phyloP scores from a whole-genome alignment of 2,113 vertebrate species.

The Barbus barbus region DNA sequence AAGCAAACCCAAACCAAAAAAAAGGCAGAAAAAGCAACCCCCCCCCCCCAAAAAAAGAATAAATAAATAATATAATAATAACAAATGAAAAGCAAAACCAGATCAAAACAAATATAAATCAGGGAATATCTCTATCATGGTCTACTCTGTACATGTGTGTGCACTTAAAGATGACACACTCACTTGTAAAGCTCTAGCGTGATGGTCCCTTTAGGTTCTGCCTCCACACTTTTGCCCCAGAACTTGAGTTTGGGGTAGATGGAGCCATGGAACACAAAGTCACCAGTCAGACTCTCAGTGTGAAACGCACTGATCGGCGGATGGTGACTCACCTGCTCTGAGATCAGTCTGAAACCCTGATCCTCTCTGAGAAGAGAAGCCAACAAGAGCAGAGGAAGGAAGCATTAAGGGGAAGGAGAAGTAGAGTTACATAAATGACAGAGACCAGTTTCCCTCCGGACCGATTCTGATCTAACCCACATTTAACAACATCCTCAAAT shows the following conservation, averaged over 20 bases:
- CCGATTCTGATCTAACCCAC: background rate
- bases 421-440: slow-evolving; percentile 10
- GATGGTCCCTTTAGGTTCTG: slow-evolving; percentile 87
- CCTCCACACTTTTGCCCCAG: slow-evolving; percentile 92
- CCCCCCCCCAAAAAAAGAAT: too few species aligned
- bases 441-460: background rate
- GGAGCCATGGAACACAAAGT: slow-evolving; percentile 89
- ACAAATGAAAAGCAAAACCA: too few species aligned
- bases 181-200: slow-evolving; percentile 86
- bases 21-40: too few species aligned
- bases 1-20: too few species aligned
- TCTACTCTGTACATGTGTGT: background rate
- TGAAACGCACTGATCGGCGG: slow-evolving; percentile 88
- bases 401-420: slow-evolving; percentile 26
- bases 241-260: slow-evolving; percentile 92
- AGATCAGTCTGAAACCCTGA: slow-evolving; percentile 85
- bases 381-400: slow-evolving; percentile 2
- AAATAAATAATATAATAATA: too few species aligned
- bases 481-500: slow-evolving; percentile 19
- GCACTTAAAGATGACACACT: slow-evolving; percentile 53
- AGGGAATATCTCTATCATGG: too few species aligned
- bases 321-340: slow-evolving; percentile 90
- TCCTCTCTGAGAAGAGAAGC: slow-evolving; percentile 76
- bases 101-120: too few species aligned
- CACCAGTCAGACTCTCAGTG: slow-evolving; percentile 81